These are phyloP conservation scores for Scytalopus superciliaris DNA, from an alignment of 2,113 vertebrate genomes.

Conservation along the genomic window DNA sequence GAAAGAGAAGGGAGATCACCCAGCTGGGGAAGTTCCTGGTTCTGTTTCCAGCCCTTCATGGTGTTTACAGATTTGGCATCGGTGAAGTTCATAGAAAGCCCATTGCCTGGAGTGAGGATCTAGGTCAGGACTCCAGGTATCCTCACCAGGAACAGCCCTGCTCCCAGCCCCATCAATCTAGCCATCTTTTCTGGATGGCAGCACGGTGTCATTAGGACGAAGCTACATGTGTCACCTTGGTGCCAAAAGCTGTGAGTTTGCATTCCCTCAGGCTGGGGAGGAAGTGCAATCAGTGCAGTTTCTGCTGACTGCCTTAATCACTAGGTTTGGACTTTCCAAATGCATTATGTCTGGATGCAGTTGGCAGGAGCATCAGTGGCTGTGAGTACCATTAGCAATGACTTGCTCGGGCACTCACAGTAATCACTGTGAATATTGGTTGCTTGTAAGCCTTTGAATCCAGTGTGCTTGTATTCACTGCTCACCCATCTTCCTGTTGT, in stretches of 20 bases:
- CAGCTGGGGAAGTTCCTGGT: background rate
- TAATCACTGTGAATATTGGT: background rate
- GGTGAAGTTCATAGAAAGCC: background rate
- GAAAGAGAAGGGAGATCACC: background rate
- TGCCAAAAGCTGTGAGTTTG: background rate
- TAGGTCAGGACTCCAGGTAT: background rate
- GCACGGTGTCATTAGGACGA: background rate
- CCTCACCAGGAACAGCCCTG: background rate
- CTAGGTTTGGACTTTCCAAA: background rate
- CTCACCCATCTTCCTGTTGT: background rate
- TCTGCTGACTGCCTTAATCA: constrained; percentile 36
- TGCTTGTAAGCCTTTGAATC: background rate
- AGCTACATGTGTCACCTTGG: background rate
- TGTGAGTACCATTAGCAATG: background rate
- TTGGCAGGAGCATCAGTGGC: background rate
- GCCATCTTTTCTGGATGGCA: constrained; percentile 6
- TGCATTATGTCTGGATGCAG: background rate
- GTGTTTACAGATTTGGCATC: background rate
- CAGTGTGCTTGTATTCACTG: background rate
- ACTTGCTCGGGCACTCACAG: background rate
- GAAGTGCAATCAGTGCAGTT: background rate
- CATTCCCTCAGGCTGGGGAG: background rate
- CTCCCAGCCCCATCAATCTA: constrained; percentile 2
- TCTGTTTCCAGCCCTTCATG: background rate
- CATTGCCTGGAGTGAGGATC: background rate